Evolutionary conservation across 2,797 vertebrate genomes (phyloP), one percentile per base, ranked within the genome.

Genomic region (Leucoraja ocellata): DNA sequence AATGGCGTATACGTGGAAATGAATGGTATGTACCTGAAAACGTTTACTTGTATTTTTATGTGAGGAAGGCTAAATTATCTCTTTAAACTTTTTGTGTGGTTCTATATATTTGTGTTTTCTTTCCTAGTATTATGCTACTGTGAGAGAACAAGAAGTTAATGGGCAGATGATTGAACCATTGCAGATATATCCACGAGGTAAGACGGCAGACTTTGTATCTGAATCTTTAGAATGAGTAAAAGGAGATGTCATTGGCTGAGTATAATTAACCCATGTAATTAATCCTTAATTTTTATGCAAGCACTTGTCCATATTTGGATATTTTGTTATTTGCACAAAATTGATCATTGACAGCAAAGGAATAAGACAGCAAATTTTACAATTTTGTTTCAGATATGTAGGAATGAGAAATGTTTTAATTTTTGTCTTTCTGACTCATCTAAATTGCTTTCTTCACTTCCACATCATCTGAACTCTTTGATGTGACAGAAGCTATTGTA

Each of bases 161-260:
- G 98, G 98, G 95, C 97, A 98, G 93, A 94, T 98, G 95, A 98
- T 98, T 93, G 98, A 99, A 94, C 98, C 99, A 93, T 97, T 99
- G 0, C 98, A 99, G 96, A 99, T 99, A 95, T 99, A 98, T 97
- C 98, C 99, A 95, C 97, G 98, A 98, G 99, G 99, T 99, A 98
- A 95, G 90, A 46, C 2, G 73, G 11, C 7, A 74, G 71, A 76
- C 58, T 92, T 92, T 92, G 21, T 32, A 74, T 92, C 71, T 76
- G n/a, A 32, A 46, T 46, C 18, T 73, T 73, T 32, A 39, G 32
- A 91, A 32, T 68, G 71, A 28, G 71, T 73, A n/a, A 92, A 74
- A 8, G 23, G 13, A 25, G 23, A 68, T 88, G n/a, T 11, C 28
- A 28, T 1, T 10, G n/a, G 68, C 84, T 68, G n/a, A 63, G 68